Evolutionary conservation across 2,888 invertebrate species (phyloP), one percentile per base, ranked within the genome.

Genomic region (Dolomedes plantarius): DNA sequence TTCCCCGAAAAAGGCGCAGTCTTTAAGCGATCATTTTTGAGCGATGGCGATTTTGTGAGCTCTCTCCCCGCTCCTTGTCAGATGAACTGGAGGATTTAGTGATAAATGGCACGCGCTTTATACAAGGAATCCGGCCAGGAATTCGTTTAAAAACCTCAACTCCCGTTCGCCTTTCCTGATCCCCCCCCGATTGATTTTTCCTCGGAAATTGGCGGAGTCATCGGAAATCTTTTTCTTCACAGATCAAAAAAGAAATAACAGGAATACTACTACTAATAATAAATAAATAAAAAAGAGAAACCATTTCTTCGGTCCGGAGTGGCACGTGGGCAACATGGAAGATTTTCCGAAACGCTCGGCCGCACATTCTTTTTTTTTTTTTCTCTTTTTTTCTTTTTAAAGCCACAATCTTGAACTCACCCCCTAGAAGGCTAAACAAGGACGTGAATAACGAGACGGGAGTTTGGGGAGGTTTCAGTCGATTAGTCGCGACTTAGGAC

Each of bases 11-110:
- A 39, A 31, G 36, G 41, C 46, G 36, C 36, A 69, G 75, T 69
- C 76, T 76, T 76, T 73, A 77, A 77, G 23, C 67, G 73, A 77
- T 85, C 77, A 85, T 77, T 85, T 85, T 85, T 85, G 82, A 83
- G 76, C 82, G 76, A 83, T 83, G 76, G 76, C 76, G 76, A 72
- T 56, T 64, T 41, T 16, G 23, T 29, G 68, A 39, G 75, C 56
- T 68, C 31, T 50, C 32, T 13, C 75, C 27, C 23, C 27, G 50
- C 74, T 62, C 23, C 74, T 69, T 64, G 81, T 81, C 81, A 69
- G 81, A 75, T 74, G 46, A 68, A 80, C 46, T 50, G 64, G 62
- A n/a, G 81, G 81, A 81, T 81, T 81, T 69, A 29, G 75, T 81
- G 81, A 75, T 81, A 64, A 74, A 81, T 69, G 69, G 29, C 76